Evolutionary conservation across 2,888 invertebrate species (phyloP), one percentile per base, ranked within the genome.

Genomic region (Gymnosoma rotundatum): DNA sequence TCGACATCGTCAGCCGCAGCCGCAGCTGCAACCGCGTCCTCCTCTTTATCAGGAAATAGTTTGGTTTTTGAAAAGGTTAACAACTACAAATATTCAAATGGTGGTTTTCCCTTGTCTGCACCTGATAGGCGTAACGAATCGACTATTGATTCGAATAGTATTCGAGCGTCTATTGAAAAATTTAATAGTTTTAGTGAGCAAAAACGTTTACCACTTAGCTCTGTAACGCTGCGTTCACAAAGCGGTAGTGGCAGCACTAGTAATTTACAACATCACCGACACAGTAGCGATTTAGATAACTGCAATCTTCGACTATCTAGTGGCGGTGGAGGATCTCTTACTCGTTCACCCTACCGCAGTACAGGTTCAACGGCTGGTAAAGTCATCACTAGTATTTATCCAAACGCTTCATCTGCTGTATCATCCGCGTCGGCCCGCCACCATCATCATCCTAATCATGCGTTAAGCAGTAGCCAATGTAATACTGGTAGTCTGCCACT

Each of bases 91-190:
- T 90, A 90, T 78, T 88, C 89, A 25, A 91, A 92, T 78, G 90
- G 91, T 5, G 85, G 78, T 42, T 36, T 84, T 60, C 58, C 69
- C 16, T 36, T 66, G 25, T 42, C 66, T 42, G 61, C 54, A 16
- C 18, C 79, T 58, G 79, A 85, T 16, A 86, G 69, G 54, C 87
- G 78, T 36, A 60, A 73, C 45, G 86, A 85, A 18, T 89, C 88
- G 36, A 87, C 89, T 38, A 91, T 91, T 78, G 91, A 91, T 81
- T 89, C 92, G 32, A 86, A 88, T 58, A 91, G 91, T 82, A 91
- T 91, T 38, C 90, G 90, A 78, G 92, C 90, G 9, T 91, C 91
- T 48, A 91, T 91, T 20, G 91, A 92, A 83, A 91, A 91, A 64
- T 91, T 91, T 52, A 92, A 91, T 80, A 91, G 88, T 86, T 89